A percentile compares a stretch with the other conserved stretches of the same genome.
These are phyloP conservation scores for Amphibalanus amphitrite DNA, from an alignment of 1,140 invertebrate genomes.

Conservation along the genomic window DNA sequence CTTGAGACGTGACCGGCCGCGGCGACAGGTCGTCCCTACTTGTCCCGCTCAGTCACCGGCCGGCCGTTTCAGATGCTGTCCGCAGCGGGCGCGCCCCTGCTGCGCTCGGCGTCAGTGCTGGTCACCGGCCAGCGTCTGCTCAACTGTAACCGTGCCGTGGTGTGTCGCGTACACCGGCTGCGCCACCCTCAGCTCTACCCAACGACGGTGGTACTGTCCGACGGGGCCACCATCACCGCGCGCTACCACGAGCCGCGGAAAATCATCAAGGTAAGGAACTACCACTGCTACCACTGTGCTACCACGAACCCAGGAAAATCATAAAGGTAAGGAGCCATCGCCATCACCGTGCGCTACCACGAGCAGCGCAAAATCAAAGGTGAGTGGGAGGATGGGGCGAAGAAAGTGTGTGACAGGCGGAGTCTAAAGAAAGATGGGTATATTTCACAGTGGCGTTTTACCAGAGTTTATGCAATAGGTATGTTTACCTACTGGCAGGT, in stretches of 20 bases:
- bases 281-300: background rate
- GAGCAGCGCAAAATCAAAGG: too few species aligned
- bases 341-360: too few species aligned
- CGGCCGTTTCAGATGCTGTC: background rate
- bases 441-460: too few species aligned
- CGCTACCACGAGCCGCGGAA: background rate
- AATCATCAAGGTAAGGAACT: background rate
- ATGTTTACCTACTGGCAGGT: too few species aligned
- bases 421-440: too few species aligned
- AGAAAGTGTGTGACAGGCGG: too few species aligned
- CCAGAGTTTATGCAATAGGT: too few species aligned
- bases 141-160: background rate
- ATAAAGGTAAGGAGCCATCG: background rate
- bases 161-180: background rate
- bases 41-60: too few species aligned
- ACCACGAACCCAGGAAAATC: slow-evolving; percentile 1
- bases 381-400: too few species aligned
- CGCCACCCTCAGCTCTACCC: slow-evolving; percentile 1
- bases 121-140: background rate
- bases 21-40: too few species aligned
- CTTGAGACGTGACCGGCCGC: too few species aligned
- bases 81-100: background rate
- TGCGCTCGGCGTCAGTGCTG: background rate
- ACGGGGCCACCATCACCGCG: background rate
- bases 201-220: background rate